Percentiles rank a stretch among this genome's conserved stretches.
phyloP scores from a whole-genome alignment of 1,140 invertebrate genomes.

The Agrypnia vestita region DNA sequence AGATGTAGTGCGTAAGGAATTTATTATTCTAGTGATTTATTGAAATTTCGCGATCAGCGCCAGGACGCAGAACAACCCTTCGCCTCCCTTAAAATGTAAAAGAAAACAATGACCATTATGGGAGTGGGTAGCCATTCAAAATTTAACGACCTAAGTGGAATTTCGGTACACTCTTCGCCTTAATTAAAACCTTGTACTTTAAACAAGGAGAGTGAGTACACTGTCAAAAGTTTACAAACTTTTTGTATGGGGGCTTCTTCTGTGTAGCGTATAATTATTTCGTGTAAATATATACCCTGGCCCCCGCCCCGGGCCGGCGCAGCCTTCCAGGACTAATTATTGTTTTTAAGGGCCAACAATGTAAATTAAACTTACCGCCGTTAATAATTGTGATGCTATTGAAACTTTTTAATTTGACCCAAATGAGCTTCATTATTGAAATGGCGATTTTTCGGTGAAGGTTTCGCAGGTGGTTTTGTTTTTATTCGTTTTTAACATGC shows the following conservation, averaged over 20 bases:
- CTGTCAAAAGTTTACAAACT: conserved; percentile 35
- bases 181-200: conserved; percentile 30
- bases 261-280: conserved; percentile 52
- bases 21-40: no score
- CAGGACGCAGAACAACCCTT: no score
- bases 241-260: conserved; percentile 50
- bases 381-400: conserved; percentile 36
- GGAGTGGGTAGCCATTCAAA: conserved; percentile 11
- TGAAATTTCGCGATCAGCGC: no score
- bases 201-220: conserved; percentile 23
- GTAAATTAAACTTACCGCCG: conserved; percentile 29
- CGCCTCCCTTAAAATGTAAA: no score
- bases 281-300: conserved; percentile 47
- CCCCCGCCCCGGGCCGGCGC: background rate
- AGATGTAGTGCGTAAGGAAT: no score
- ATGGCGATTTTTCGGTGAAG: conserved; percentile 8
- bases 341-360: conserved; percentile 22
- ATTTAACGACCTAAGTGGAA: conserved; percentile 23
- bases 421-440: conserved; percentile 12
- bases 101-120: no score
- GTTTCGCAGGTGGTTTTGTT: background rate
- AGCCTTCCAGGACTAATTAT: background rate
- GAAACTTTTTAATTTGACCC: conserved; percentile 30
- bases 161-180: conserved; percentile 19
- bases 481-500: no score